phyloP scores from a whole-genome alignment of 2,113 vertebrate genomes.

The Lethenteron reissneri region DNA sequence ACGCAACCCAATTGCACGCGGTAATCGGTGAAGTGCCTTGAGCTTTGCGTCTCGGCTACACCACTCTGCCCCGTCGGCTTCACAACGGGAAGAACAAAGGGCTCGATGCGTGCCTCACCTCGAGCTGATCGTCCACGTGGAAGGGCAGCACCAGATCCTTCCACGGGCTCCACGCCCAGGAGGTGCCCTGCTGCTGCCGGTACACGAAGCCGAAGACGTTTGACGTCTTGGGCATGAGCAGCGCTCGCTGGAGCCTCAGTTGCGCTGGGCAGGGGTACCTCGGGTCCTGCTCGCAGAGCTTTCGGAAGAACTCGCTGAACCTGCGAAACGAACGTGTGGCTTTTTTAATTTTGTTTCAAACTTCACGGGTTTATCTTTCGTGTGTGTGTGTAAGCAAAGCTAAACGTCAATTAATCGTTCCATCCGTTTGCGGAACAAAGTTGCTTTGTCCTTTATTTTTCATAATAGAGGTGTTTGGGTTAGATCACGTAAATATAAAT shows the following conservation, averaged over 20 bases:
- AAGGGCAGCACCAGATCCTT: slow-evolving; percentile 10
- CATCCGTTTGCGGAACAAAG: too few relatives aligned
- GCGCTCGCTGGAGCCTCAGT: slow-evolving; percentile 8
- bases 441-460: too few relatives aligned
- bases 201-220: slow-evolving; percentile 7
- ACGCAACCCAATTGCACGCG: too few relatives aligned
- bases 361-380: too few relatives aligned
- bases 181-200: slow-evolving; percentile 8
- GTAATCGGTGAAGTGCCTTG: too few relatives aligned
- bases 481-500: too few relatives aligned
- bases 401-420: too few relatives aligned
- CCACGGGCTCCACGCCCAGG: slow-evolving; percentile 1
- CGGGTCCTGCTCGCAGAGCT: slow-evolving; percentile 6
- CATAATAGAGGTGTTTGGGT: too few relatives aligned
- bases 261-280: slow-evolving; percentile 8
- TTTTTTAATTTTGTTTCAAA: neutral
- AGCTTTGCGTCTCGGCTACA: too few relatives aligned
- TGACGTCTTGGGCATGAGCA: slow-evolving; percentile 10
- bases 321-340: neutral
- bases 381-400: too few relatives aligned
- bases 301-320: slow-evolving; percentile 12
- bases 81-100: neutral
- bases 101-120: neutral
- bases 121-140: neutral
- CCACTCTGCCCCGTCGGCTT: neutral